These are phyloP conservation scores for Keiferia lycopersicella DNA, from an alignment of 2,888 invertebrate species.

Conservation along the genomic window DNA sequence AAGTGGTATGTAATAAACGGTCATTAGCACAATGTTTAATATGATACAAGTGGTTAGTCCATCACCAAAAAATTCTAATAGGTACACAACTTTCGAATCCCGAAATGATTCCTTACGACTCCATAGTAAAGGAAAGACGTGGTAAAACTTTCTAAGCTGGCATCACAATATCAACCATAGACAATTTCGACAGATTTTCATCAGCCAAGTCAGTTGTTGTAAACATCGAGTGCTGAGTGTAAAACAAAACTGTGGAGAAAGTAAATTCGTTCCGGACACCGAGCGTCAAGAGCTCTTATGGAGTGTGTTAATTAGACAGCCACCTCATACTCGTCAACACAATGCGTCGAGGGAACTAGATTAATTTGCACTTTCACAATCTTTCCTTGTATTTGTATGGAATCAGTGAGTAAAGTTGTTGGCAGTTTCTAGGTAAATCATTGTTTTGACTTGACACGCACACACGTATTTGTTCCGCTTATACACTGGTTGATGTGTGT, in stretches of 20 bases:
- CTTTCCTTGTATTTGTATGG: constrained; percentile 8
- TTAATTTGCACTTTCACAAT: constrained; percentile 10
- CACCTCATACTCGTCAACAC: constrained; percentile 3
- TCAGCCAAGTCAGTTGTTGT: background rate
- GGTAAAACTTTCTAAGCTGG: too few species aligned
- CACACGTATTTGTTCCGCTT: background rate
- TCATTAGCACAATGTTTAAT: too few species aligned
- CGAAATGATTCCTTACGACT: too few species aligned
- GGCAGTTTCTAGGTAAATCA: background rate
- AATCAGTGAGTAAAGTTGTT: background rate
- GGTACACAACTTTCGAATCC: too few species aligned
- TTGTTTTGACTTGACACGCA: background rate
- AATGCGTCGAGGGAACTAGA: constrained; percentile 13
- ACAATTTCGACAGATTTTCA: background rate
- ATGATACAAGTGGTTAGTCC: too few species aligned
- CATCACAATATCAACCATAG: background rate
- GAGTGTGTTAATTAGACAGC: constrained; percentile 16
- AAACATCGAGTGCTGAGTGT: background rate
- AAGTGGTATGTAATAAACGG: too few species aligned
- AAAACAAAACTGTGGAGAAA: background rate
- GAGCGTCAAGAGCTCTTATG: background rate
- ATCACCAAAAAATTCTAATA: too few species aligned
- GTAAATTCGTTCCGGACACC: constrained; percentile 1
- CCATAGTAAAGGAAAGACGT: too few species aligned
- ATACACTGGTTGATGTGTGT: too few species aligned